Evolutionary conservation across 2,113 vertebrate genomes (phyloP).

Genomic region (Centrocercus urophasianus): DNA sequence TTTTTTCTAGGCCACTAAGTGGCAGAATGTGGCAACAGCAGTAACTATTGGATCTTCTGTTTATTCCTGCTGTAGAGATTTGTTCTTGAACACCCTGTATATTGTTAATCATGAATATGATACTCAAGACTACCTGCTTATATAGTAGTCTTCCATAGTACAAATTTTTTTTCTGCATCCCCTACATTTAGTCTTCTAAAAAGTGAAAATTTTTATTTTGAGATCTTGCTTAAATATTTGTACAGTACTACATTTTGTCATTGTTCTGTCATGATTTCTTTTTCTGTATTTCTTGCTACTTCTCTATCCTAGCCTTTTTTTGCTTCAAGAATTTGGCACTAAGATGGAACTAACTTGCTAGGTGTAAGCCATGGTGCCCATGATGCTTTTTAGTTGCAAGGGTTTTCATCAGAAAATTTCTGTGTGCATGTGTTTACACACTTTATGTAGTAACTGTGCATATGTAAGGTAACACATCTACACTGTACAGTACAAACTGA

Average conservation of each 20-base stretch:
- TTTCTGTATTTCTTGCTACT: neutral
- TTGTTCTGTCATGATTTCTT: neutral
- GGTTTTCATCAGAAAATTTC: neutral
- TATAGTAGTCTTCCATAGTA: neutral
- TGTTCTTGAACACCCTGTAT: neutral
- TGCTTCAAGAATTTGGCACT: neutral
- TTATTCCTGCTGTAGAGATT: neutral
- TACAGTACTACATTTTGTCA: neutral
- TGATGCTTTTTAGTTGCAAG: neutral
- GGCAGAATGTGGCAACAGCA: neutral
- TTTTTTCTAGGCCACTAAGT: neutral
- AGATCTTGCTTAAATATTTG: neutral
- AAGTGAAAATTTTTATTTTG: neutral
- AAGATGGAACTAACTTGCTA: neutral
- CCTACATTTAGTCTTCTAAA: neutral
- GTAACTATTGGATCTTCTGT: neutral
- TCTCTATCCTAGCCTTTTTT: neutral
- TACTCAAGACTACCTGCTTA: neutral
- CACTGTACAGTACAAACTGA: neutral
- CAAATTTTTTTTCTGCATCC: neutral
- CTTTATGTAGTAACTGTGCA: neutral
- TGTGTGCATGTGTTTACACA: neutral
- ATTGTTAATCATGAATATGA: neutral
- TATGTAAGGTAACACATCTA: neutral
- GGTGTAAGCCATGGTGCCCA: fast-evolving